Evolutionary conservation across 1,140 invertebrate genomes (phyloP), one percentile per base, ranked within the genome.

Genomic region (Drosophila mojavensis): DNA sequence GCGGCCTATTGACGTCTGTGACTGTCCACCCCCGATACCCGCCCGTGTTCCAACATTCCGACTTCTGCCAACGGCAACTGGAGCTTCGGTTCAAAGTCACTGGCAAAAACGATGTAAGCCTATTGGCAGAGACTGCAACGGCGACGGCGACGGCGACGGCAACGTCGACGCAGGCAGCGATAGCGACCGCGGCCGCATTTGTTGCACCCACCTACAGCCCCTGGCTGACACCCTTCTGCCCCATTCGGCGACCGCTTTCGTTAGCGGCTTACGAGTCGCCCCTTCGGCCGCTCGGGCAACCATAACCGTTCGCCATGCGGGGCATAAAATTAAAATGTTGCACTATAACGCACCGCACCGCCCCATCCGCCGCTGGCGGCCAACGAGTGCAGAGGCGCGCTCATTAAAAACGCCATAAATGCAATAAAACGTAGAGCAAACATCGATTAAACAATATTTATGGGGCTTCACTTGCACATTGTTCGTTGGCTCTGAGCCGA

Each of bases 391-490:
- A 62, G 70, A 75, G 75, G 73, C 79, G 78, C 78, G 75, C 91
- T 92, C 90, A 92, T 92, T 92, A 92, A 92, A 92, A 92, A 91
- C 90, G 91, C 91, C 90, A 91, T 92, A 91, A 92, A 91, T 86
- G 91, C 90, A 91, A 92, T 92, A 92, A 92, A 92, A 88, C 91
- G 88, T 90, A 92, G 88, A 91, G 91, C 91, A 92, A 92, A 92
- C 91, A 92, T 92, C 91, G 91, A 92, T 92, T 92, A 92, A 91
- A 92, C 90, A 92, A 91, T 91, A 92, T 92, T 92, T 92, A 92
- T 92, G 91, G 90, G 91, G 91, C 91, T 92, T 92, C 91, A 91
- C 82, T 89, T 86, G 88, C 81, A 90, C 85, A 90, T 85, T 90
- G 85, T 89, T 89, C 85, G 85, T 69, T 90, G 85, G 75, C 64